Evolutionary conservation across 1,140 invertebrate species (phyloP).

Genomic region (Lasioglossum albipes): DNA sequence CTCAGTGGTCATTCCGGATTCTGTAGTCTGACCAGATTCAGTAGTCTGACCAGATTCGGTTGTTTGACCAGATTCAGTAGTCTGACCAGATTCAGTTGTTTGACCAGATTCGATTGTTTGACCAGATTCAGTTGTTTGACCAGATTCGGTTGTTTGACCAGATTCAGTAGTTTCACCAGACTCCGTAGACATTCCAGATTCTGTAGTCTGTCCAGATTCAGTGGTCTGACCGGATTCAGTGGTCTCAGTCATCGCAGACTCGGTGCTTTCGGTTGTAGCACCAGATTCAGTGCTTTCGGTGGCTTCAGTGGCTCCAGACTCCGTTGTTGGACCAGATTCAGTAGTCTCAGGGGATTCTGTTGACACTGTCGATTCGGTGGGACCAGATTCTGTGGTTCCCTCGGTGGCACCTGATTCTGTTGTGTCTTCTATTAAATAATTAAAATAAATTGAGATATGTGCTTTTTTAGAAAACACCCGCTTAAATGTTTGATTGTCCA

Average conservation of each 20-base stretch:
- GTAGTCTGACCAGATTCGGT: constrained; percentile 51
- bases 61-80: constrained; percentile 14
- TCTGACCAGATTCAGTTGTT: too few species aligned
- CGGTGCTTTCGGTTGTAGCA: constrained; percentile 54
- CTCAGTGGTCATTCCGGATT: constrained; percentile 25
- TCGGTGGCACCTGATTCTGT: too few species aligned
- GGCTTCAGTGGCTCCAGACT: constrained; percentile 50
- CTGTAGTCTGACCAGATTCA: constrained; percentile 57
- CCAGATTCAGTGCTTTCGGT: constrained; percentile 57
- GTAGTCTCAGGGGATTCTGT: constrained; percentile 4
- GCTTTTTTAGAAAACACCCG: too few species aligned
- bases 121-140: constrained; percentile 55
- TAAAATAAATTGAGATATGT: too few species aligned
- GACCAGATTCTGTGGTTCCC: neutral
- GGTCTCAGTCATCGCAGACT: constrained; percentile 31
- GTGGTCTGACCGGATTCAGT: constrained; percentile 36
- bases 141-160: constrained; percentile 36
- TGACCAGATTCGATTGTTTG: neutral
- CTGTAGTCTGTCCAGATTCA: constrained; percentile 49
- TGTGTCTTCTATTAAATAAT: too few species aligned
- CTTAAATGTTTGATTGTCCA: too few species aligned
- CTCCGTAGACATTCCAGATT: constrained; percentile 35
- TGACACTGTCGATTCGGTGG: constrained; percentile 19
- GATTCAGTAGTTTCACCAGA: neutral
- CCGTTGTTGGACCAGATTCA: constrained; percentile 53